Conservation (phyloP, 2,113 vertebrate species). For the Protobothrops mucrosquamatus region DNA sequence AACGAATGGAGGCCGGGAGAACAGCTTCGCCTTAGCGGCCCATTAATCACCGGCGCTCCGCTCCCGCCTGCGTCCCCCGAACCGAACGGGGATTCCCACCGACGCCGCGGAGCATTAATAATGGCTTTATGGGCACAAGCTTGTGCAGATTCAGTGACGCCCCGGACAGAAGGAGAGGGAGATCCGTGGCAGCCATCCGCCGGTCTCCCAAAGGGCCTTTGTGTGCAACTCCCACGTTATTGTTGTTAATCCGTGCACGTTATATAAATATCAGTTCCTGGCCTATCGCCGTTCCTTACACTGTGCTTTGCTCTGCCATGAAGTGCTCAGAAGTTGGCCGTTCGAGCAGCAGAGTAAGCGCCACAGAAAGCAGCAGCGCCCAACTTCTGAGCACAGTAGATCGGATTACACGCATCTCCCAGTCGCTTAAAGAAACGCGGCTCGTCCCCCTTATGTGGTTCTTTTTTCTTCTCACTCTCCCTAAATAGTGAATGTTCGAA, state of each 20-base stretch:
- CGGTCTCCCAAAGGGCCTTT: background rate
- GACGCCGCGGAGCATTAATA: slow-evolving; percentile 18
- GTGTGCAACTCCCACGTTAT: background rate
- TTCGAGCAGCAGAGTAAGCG: background rate
- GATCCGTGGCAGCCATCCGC: background rate
- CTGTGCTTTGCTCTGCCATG: background rate
- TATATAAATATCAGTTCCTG: background rate
- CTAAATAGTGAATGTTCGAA: background rate
- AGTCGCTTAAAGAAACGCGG: background rate
- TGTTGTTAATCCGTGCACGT: background rate
- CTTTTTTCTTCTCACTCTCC: background rate
- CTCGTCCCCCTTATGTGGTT: background rate
- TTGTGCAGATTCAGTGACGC: background rate
- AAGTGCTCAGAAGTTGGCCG: background rate
- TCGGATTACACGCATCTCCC: background rate
- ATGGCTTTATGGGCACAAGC: slow-evolving; percentile 20
- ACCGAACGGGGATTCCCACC: slow-evolving; percentile 21
- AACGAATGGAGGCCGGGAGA: slow-evolving; percentile 44
- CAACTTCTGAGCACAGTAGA: background rate
- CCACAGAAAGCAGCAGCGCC: background rate
- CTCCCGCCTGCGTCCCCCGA: slow-evolving; percentile 46
- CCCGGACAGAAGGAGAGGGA: background rate
- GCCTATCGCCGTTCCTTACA: background rate
- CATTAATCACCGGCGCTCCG: slow-evolving; percentile 77
- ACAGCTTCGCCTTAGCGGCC: slow-evolving; percentile 77